A percentile compares a stretch with the other conserved stretches of the same genome.
Evolutionary conservation across 2,797 vertebrate genomes (phyloP).

Genomic region (Ceryle rudis): DNA sequence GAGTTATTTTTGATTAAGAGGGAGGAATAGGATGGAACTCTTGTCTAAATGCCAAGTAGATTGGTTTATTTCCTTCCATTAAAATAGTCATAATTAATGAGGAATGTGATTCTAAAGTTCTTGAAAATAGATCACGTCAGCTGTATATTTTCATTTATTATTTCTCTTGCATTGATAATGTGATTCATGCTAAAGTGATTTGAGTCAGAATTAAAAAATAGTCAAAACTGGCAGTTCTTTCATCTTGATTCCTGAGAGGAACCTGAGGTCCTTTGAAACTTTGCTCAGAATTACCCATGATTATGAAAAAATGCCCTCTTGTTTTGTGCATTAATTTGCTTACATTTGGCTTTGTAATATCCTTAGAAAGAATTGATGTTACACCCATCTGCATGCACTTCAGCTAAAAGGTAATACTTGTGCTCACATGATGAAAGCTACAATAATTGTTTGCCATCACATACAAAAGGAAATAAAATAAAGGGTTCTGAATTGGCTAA

Average conservation of each 20-base stretch:
- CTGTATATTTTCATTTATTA: background rate
- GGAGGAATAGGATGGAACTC: background rate
- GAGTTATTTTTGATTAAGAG: background rate
- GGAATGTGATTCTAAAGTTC: background rate
- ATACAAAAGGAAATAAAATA: constrained; percentile 57
- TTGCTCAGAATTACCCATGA: background rate
- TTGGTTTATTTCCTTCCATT: background rate
- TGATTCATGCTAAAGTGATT: background rate
- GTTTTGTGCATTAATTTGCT: background rate
- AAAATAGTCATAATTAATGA: background rate
- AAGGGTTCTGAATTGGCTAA: constrained; percentile 16
- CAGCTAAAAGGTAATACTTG: constrained; percentile 14
- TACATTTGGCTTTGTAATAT: background rate
- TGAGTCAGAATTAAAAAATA: background rate
- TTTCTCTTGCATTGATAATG: background rate
- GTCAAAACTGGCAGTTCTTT: background rate
- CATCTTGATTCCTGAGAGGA: background rate
- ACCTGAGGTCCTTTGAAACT: background rate
- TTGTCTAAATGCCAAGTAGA: background rate
- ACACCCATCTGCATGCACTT: background rate
- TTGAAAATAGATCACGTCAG: background rate
- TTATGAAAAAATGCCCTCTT: background rate
- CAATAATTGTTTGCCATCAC: constrained; percentile 29
- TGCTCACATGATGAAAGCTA: constrained; percentile 22
- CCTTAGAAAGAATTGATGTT: background rate